Evolutionary conservation across 92 coral and sea anemone species (phyloP).

Genomic region (Chrysogorgia sp.): DNA sequence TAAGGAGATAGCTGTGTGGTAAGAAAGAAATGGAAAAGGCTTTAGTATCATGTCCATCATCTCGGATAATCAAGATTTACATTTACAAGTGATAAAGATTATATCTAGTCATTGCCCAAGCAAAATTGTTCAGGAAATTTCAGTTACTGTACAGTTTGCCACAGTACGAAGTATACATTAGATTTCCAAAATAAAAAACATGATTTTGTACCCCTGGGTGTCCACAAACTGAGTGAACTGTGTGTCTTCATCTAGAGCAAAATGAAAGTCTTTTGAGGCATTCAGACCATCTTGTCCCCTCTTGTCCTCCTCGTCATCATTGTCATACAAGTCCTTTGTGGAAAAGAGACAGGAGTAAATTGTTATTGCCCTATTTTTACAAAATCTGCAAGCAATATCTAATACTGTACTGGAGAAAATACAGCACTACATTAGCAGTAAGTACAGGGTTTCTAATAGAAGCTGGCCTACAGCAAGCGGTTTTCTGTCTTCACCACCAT

Average conservation of each 20-base stretch:
- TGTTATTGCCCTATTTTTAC: too few species aligned
- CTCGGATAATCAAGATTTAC: neutral
- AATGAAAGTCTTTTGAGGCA: constrained; percentile 70
- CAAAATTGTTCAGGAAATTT: too few species aligned
- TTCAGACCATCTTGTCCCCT: constrained; percentile 45
- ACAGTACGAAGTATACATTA: neutral
- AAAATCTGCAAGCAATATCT: too few species aligned
- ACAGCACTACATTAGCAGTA: too few species aligned
- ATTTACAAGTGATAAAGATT: neutral
- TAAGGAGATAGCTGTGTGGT: constrained; percentile 4
- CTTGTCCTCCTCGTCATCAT: constrained; percentile 49
- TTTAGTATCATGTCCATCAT: neutral
- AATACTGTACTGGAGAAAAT: too few species aligned
- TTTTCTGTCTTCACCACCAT: too few species aligned
- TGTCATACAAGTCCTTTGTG: constrained; percentile 78
- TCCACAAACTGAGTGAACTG: constrained; percentile 94
- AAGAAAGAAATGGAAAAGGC: neutral
- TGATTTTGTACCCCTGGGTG: constrained; percentile 82
- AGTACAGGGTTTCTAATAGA: too few species aligned
- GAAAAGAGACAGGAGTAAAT: too few species aligned
- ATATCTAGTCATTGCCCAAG: too few species aligned
- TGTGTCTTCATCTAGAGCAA: constrained; percentile 93
- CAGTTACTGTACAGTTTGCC: neutral
- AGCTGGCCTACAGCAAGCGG: too few species aligned
- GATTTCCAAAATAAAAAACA: neutral